A percentile compares a stretch with the other conserved stretches of the same genome.
phyloP scores from a whole-genome alignment of 2,888 invertebrate genomes.

The Lathronympha strigana region DNA sequence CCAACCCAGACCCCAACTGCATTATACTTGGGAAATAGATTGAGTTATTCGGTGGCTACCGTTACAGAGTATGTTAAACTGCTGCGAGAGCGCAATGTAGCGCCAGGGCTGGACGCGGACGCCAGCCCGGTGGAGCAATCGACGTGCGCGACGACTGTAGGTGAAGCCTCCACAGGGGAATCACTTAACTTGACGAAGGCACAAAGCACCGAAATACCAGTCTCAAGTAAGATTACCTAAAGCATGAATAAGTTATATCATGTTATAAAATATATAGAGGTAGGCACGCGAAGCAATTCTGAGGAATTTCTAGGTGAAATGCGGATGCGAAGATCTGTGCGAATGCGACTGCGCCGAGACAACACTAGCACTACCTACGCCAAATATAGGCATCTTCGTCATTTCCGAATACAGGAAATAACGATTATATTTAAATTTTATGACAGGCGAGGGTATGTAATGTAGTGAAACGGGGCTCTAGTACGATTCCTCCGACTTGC shows the following conservation, averaged over 20 bases:
- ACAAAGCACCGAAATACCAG: background rate
- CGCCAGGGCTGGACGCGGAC: constrained; percentile 19
- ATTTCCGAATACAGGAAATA: no score
- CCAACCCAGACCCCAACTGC: background rate
- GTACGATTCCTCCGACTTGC: no score
- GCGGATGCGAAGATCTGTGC: no score
- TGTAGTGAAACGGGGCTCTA: no score
- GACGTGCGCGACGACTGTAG: constrained; percentile 38
- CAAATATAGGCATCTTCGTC: no score
- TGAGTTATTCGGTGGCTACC: background rate
- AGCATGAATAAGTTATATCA: background rate
- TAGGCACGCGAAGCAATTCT: no score
- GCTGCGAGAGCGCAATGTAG: constrained; percentile 42
- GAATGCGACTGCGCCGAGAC: no score
- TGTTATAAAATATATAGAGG: no score
- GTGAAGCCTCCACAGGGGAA: background rate
- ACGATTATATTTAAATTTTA: no score
- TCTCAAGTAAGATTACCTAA: constrained; percentile 8
- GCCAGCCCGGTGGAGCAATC: constrained; percentile 6
- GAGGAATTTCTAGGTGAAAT: no score
- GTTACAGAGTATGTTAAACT: constrained; percentile 49
- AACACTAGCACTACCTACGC: no score
- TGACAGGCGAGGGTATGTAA: no score
- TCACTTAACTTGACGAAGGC: background rate
- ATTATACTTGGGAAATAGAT: background rate